phyloP scores from a whole-genome alignment of 2,888 invertebrate species.

The Chrysina gloriosa region DNA sequence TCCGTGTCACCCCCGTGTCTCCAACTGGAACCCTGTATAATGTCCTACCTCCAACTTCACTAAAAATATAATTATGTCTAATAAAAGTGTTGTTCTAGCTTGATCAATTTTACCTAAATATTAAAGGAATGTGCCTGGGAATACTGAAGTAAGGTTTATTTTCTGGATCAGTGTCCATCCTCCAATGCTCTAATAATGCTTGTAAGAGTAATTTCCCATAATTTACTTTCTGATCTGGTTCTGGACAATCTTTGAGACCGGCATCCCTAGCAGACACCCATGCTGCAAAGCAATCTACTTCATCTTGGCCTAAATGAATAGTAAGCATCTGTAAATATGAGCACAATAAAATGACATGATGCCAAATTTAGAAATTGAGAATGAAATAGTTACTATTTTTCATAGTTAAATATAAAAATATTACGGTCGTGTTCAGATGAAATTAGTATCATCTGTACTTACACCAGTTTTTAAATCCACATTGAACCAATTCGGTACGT shows the following conservation, averaged over 20 bases:
- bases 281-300: slow-evolving; percentile 96
- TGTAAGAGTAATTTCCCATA: slow-evolving; percentile 94
- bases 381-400: not conserved
- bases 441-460: slow-evolving; percentile 57
- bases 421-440: not conserved
- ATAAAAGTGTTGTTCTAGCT: not conserved
- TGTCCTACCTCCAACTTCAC: slow-evolving; percentile 96
- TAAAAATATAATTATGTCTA: slow-evolving; percentile 60
- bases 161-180: slow-evolving; percentile 77
- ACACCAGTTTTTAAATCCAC: slow-evolving; percentile 98
- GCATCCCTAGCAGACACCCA: slow-evolving; percentile 98
- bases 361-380: slow-evolving; percentile 17
- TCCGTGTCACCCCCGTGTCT: slow-evolving; percentile 97
- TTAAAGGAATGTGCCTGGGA: slow-evolving; percentile 95
- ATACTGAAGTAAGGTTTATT: slow-evolving; percentile 86
- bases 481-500: slow-evolving; percentile 99
- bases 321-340: slow-evolving; percentile 83
- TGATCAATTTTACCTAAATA: slow-evolving; percentile 89
- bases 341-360: slow-evolving; percentile 32
- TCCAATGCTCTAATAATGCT: slow-evolving; percentile 96
- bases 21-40: slow-evolving; percentile 89
- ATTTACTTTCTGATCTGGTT: slow-evolving; percentile 90
- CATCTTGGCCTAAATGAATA: slow-evolving; percentile 96
- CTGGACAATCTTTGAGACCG: slow-evolving; percentile 73
- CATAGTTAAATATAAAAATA: not conserved